Percentiles rank a stretch among this genome's conserved stretches.
These are phyloP conservation scores for Crambe crambe DNA, from an alignment of 37 sponge, comb jelly and placozoan genomes.

Conservation along the genomic window DNA sequence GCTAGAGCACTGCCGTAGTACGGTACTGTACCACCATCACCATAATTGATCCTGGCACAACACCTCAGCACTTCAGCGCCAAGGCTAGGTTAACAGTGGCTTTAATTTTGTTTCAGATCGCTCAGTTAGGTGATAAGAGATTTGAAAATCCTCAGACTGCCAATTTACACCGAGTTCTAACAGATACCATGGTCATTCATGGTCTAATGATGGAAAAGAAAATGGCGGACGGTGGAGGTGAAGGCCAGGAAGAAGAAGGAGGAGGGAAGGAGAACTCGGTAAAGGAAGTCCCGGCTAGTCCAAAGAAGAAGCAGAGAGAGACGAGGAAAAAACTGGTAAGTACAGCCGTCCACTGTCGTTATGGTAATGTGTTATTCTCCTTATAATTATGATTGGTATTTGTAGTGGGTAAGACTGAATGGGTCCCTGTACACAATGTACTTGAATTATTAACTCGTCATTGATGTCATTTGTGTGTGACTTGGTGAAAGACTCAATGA, in stretches of 20 bases:
- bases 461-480: too few relatives aligned
- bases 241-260: neutral
- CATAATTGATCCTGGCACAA: too few relatives aligned
- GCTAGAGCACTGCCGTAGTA: too few relatives aligned
- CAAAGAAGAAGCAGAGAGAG: neutral
- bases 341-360: neutral
- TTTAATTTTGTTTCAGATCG: conserved; percentile 43
- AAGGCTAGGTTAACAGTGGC: too few relatives aligned
- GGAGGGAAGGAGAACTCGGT: conserved; percentile 5
- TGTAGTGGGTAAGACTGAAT: too few relatives aligned
- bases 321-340: neutral
- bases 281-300: neutral
- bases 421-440: too few relatives aligned
- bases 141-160: conserved; percentile 90
- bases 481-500: neutral
- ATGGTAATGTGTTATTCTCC: too few relatives aligned
- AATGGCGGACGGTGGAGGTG: neutral
- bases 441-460: too few relatives aligned
- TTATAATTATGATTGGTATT: too few relatives aligned
- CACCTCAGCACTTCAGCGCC: too few relatives aligned
- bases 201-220: conserved; percentile 60
- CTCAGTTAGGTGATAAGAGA: conserved; percentile 59
- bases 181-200: conserved; percentile 40
- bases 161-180: conserved; percentile 70
- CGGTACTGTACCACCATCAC: too few relatives aligned